Conservation (phyloP, 2,113 vertebrate genomes). For the Aegotheles bennettii region DNA sequence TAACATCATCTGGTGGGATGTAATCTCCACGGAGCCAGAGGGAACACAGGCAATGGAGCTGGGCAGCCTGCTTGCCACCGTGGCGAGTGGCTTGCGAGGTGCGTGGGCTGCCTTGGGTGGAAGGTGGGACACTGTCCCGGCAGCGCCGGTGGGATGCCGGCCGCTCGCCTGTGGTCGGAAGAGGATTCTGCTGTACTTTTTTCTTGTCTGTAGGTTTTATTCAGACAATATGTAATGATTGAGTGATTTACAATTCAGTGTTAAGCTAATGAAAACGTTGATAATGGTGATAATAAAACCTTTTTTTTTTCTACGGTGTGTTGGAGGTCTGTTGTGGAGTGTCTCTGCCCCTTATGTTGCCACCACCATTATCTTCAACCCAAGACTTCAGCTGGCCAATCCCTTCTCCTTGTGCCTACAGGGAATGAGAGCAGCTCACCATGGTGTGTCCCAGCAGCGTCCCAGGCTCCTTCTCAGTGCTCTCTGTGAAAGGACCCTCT, state of each 20-base stretch:
- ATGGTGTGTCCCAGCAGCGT: not conserved
- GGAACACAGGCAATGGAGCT: not conserved
- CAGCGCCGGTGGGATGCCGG: not conserved
- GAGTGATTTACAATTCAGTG: constrained; percentile 82
- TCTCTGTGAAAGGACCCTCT: fast-evolving
- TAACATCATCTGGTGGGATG: not conserved
- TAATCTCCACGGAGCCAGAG: not conserved
- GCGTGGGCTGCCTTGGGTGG: constrained; percentile 58
- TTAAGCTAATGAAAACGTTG: constrained; percentile 71
- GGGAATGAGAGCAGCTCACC: not conserved
- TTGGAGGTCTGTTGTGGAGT: not conserved
- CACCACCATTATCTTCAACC: fast-evolving
- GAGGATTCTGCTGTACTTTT: constrained; percentile 64
- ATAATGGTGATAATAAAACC: constrained; percentile 68
- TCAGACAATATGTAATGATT: constrained; percentile 75
- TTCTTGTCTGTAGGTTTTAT: constrained; percentile 77
- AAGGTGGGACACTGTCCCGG: not conserved
- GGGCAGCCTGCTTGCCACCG: not conserved
- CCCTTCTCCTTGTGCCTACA: not conserved
- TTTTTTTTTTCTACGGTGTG: constrained; percentile 8
- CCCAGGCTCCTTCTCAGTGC: not conserved
- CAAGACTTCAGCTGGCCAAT: not conserved
- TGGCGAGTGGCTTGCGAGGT: not conserved
- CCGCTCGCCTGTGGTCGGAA: not conserved
- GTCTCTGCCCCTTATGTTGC: not conserved